Base-by-base conservation (phyloP, 2,888 invertebrate genomes). In the Allophyes oxyacanthae region DNA sequence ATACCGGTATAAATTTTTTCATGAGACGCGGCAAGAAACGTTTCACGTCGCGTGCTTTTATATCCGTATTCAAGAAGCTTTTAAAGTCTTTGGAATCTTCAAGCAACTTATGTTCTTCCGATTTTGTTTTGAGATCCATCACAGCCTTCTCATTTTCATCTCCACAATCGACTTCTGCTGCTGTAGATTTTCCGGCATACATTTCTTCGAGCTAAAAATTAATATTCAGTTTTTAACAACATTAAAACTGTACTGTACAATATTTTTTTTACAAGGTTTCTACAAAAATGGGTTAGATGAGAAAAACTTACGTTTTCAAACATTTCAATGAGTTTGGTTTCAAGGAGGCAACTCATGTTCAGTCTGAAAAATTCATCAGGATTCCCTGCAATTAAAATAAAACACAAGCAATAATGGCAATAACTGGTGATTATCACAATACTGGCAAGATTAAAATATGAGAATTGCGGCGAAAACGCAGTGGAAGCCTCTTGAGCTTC, bases 1-100 rank as follows among this genome's bases (percentile, higher is more conserved):
- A 81, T 69, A 89, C 90, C n/a, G 81, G 71, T 45, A 79, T 74
- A 53, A 71, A 81, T 48, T 69, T 84, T 7, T 78, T 83, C 32
- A 90, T 45, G 6, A 87, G 11, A n/a, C 57, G 41, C 0, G 85
- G 78, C 33, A 90, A 26, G 20, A 60, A 13, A 0, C 64, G 59
- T 41, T 72, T 78, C 0, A 69, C 54, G 0, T 64, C 54, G 20
- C 38, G 33, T 2, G 49, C 43, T 34, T 52, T 59, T 10, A 64
- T 4, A 4, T 36, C 59, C 6, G 11, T 10, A 7, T 63, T 45
- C 62, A 66, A 45, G 26, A 67, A 67, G 0, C 41, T 20, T 44
- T 42, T 53, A 11, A 37, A 49, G 9, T 63, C 63, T 20, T 55
- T n/a, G 1, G 11, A 7, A 2, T 48, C 25, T 5, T 26, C 32